Percentiles rank a stretch among this genome's conserved stretches.
Evolutionary conservation across 2,113 vertebrate species (phyloP).

Genomic region (Probosciger aterrimus): DNA sequence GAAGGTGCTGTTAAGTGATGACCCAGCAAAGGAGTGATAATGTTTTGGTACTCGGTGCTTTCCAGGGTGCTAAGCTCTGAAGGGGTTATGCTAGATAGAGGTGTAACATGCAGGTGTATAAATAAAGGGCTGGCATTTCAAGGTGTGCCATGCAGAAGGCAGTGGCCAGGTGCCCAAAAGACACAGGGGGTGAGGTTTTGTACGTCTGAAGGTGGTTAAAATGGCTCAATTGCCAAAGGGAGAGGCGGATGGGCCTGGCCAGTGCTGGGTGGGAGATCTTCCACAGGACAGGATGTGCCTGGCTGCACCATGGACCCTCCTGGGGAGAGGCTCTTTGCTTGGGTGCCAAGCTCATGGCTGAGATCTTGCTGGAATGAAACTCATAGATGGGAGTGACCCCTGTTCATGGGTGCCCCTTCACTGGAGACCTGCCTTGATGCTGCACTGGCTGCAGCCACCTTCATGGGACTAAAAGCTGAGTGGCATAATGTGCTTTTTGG

Average conservation of each 20-base stretch:
- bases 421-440: not conserved
- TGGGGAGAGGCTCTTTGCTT: not conserved
- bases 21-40: accelerated
- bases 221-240: not conserved
- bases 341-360: not conserved
- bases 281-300: not conserved
- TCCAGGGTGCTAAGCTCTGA: not conserved
- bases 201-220: accelerated
- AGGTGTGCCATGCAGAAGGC: not conserved
- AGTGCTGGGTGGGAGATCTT: not conserved
- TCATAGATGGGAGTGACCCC: not conserved
- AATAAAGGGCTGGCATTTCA: not conserved
- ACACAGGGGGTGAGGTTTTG: not conserved
- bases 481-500: not conserved
- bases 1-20: not conserved
- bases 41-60: not conserved
- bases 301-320: not conserved
- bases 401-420: accelerated
- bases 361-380: not conserved
- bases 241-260: not conserved
- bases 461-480: accelerated
- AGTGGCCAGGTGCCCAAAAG: not conserved
- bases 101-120: not conserved
- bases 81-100: not conserved
- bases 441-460: accelerated